phyloP scores from a whole-genome alignment of 2,113 vertebrate genomes.

The Panthera leo region DNA sequence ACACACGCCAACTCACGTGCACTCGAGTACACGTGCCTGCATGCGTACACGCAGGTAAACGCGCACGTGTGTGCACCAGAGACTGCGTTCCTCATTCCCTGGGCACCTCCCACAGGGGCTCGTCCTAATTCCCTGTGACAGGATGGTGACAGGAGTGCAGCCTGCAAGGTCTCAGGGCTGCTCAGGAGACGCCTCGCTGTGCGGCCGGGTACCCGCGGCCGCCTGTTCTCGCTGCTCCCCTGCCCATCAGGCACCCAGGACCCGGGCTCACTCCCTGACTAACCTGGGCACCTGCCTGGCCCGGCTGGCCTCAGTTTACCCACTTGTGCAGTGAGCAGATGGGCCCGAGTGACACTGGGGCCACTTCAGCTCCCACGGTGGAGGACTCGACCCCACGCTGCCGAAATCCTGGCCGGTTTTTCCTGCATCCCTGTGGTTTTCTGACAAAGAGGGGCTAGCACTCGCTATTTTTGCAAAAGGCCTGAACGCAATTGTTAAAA shows the following conservation, averaged over 20 bases:
- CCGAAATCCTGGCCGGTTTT: background rate
- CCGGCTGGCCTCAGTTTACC: background rate
- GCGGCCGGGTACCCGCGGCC: background rate
- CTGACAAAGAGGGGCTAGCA: constrained; percentile 34
- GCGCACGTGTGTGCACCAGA: background rate
- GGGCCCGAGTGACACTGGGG: background rate
- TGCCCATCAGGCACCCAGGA: background rate
- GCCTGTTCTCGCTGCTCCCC: background rate
- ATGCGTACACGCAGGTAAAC: fast-evolving
- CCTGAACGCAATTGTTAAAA: constrained; percentile 70
- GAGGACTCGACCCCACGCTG: fast-evolving
- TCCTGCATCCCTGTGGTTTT: constrained; percentile 41
- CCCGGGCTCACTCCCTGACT: no score
- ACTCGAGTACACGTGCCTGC: background rate
- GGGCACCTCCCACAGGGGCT: background rate
- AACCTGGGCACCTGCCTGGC: background rate
- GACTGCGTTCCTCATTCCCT: background rate
- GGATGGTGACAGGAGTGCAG: background rate
- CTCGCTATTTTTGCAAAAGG: constrained; percentile 75
- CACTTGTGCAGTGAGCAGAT: fast-evolving
- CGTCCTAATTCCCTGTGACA: background rate
- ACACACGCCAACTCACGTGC: fast-evolving
- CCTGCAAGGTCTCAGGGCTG: background rate
- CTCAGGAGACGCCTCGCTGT: background rate
- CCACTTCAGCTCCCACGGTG: background rate